Percentiles rank a stretch among this genome's conserved stretches.
Evolutionary conservation across 2,888 invertebrate species (phyloP).

Genomic region (Junonia oenone): DNA sequence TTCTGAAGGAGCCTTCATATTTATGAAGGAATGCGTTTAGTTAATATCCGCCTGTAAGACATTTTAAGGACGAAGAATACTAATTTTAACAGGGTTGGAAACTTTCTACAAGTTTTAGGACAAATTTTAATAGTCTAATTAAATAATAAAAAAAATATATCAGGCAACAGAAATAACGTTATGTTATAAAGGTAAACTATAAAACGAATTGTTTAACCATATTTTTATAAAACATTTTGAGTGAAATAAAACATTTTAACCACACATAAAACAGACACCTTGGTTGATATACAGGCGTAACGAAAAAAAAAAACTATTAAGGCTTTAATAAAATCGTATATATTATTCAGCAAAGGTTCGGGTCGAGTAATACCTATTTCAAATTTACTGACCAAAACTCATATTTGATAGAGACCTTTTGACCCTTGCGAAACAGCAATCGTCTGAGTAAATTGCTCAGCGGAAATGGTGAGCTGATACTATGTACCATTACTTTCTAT

Average conservation of each 20-base stretch:
- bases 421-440: constrained; percentile 30
- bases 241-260: background rate
- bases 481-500: constrained; percentile 21
- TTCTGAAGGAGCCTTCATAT: too few species aligned
- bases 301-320: constrained; percentile 11
- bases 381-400: constrained; percentile 32
- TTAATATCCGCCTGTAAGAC: too few species aligned
- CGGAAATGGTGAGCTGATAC: constrained; percentile 26
- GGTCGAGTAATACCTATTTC: constrained; percentile 25
- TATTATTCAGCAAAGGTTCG: constrained; percentile 24
- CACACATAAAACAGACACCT: background rate
- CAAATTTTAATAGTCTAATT: too few species aligned
- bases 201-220: too few species aligned
- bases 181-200: too few species aligned
- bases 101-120: too few species aligned
- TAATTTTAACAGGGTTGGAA: too few species aligned
- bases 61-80: too few species aligned
- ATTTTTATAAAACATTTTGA: too few species aligned
- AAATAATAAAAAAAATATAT: too few species aligned
- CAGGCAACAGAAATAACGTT: too few species aligned
- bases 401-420: constrained; percentile 32
- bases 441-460: constrained; percentile 27
- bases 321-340: constrained; percentile 18
- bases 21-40: too few species aligned
- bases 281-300: background rate